Percentiles rank a stretch among this genome's conserved stretches.
Evolutionary conservation across 2,113 vertebrate genomes (phyloP).

Genomic region (Heterotis niloticus): DNA sequence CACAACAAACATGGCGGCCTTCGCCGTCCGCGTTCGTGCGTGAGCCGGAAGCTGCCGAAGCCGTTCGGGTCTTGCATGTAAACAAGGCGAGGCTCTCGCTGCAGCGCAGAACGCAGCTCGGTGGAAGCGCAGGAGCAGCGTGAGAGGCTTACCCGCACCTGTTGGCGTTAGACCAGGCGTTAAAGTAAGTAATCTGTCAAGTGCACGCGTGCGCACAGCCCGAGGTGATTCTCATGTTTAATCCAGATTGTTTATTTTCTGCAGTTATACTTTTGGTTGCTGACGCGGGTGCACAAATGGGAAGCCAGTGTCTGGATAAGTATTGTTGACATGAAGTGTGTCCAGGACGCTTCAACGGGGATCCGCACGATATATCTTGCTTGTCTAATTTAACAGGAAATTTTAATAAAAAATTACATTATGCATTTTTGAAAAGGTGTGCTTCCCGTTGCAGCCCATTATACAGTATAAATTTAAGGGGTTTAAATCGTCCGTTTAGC

Average conservation of each 20-base stretch:
- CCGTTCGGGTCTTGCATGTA: conserved; percentile 14
- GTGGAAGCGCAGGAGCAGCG: background rate
- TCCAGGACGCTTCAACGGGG: too few relatives aligned
- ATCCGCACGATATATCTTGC: too few relatives aligned
- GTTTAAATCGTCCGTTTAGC: too few relatives aligned
- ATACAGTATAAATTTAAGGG: too few relatives aligned
- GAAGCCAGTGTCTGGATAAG: too few relatives aligned
- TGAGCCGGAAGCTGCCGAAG: conserved; percentile 28
- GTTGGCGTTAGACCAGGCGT: conserved; percentile 10
- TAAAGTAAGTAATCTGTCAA: background rate
- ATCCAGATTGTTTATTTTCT: too few relatives aligned
- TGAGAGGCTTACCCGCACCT: conserved; percentile 2
- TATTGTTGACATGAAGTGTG: background rate
- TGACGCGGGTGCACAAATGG: too few relatives aligned
- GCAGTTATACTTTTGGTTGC: too few relatives aligned
- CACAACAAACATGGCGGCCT: conserved; percentile 24
- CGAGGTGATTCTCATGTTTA: background rate
- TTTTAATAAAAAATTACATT: too few relatives aligned
- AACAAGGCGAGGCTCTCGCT: conserved; percentile 25
- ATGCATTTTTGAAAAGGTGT: too few relatives aligned
- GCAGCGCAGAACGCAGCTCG: background rate
- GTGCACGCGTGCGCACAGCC: background rate
- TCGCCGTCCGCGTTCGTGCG: conserved; percentile 9
- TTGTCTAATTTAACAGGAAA: too few relatives aligned
- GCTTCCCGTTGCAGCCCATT: too few relatives aligned